Evolutionary conservation across 2,888 invertebrate species (phyloP), one percentile per base, ranked within the genome.

Genomic region (Ashinkailepas kermadecensis): DNA sequence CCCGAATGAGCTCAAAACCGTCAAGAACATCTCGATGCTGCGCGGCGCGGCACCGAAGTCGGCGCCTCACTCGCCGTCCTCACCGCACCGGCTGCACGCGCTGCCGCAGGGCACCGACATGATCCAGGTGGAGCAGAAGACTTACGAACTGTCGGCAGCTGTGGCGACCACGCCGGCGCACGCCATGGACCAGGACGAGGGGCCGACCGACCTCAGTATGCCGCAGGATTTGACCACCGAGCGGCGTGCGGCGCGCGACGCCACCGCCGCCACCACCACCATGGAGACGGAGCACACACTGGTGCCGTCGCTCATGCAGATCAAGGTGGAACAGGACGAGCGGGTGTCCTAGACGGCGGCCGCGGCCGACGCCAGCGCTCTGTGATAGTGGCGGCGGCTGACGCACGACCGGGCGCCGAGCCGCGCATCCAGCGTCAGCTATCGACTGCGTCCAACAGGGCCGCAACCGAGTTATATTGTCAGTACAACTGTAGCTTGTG

Each of bases 1-100:
- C 88, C 96, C 97, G 81, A 94, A 94, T 67, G 96, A 96, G 89
- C 90, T 97, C 86, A 96, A 96, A 87, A 96, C 94, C 88, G 96
- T 97, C 84, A 96, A 96, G 88, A 96, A 96, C 87, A 95, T 96
- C 86, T 95, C 95, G 13, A 89, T 95, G 83, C 88, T 96, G 85
- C 90, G 95, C 80, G 81, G 82, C 4, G 78, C 82, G 18, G 83
- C 74, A 25, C 81, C 62, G 81, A 83, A 81, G 84, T 82, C 64
- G 25, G 81, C 25, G 59, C 81, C 54, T 67, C 83, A 13, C 25
- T 39, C 23, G n/a, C 78, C 67, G 39, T 54, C 39, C 21, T 81
- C 78, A 12, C 81, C 65, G n/a, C 79, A 23, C 58, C 78, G 81
- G 81, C 81, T 81, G 74, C 83, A 81, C 23, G 83, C 85, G 85